These are phyloP conservation scores for Troilus luridus DNA, from an alignment of 2,888 invertebrate species.

Conservation along the genomic window DNA sequence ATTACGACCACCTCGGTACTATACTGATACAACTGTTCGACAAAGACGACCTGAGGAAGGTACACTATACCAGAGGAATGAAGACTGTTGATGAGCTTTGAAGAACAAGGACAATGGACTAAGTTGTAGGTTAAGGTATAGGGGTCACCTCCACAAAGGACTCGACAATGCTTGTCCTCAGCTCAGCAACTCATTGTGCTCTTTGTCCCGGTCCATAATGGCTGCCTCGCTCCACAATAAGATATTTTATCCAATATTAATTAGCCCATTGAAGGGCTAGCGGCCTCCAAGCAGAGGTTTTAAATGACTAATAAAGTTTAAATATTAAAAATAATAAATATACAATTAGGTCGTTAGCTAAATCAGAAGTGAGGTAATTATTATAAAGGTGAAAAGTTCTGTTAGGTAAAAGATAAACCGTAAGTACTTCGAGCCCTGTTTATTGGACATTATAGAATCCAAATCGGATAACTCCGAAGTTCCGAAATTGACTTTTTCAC, in stretches of 20 bases:
- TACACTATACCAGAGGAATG: neutral
- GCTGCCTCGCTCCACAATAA: neutral
- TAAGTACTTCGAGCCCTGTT: too few species aligned
- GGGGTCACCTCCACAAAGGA: constrained; percentile 14
- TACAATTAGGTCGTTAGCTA: too few species aligned
- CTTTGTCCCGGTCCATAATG: neutral
- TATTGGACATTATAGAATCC: too few species aligned
- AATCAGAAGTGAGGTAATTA: too few species aligned
- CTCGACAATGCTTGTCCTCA: neutral
- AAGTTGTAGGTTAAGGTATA: constrained; percentile 50
- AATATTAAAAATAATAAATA: neutral
- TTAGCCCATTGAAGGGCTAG: neutral
- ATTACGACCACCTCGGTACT: too few species aligned
- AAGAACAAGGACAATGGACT: neutral
- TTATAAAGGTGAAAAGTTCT: too few species aligned
- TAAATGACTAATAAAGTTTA: neutral
- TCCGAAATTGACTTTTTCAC: too few species aligned
- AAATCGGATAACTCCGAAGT: too few species aligned
- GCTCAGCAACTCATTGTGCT: neutral
- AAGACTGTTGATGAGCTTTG: neutral
- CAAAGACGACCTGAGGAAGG: neutral
- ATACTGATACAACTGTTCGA: too few species aligned
- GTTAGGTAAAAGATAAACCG: too few species aligned
- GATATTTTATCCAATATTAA: neutral
- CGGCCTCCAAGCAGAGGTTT: neutral